Evolutionary conservation across 2,113 vertebrate species (phyloP), one percentile per base, ranked within the genome.

Genomic region (Cavia porcellus): DNA sequence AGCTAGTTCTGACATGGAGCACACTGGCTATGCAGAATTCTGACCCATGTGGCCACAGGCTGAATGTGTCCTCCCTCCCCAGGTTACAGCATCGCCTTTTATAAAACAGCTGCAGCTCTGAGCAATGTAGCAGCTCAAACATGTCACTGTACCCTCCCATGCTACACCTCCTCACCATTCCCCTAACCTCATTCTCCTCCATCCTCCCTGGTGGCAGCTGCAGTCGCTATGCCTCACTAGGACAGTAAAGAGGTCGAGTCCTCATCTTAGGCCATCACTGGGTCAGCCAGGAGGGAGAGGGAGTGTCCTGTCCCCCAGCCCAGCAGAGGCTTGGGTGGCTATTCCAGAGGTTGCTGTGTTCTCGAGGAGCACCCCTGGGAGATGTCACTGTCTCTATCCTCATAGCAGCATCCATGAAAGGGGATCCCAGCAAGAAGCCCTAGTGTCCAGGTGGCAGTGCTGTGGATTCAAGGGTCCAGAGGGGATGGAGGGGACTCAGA

Each of bases 201-300:
- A 22, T 38, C 85, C 32, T 80, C 35, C 77, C 70, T 94, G 13
- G 72, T 5, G 30, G 61, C 10, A 86, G 85, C 92, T 50, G 61
- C 30, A 32, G 64, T 45, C 32, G n/a, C 45, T 82, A 91, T 86
- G 95, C 42, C 35, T 97, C 74, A 64, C 94, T 92, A 90, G 80
- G 88, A 92, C 59, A 57, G 50, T 52, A 52, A 52, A 52, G 32
- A 61, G 66, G 19, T 0, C 7, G 59, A 1, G 30, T 95, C 95
- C 85, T 98, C 85, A 61, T 79, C 70, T 61, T 12, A 1, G 28
- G 28, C 7, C 30, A 42, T 64, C 42, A 42, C 6, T 0, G 24
- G n/a, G 17, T 84, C 47, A 30, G 47, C 66, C n/a, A 50, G 64
- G 66, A 92, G 47, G 32, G 38, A 72, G 52, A 5, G 57, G 77